phyloP scores from a whole-genome alignment of 2,797 vertebrate genomes.

The Protonibea diacanthus region DNA sequence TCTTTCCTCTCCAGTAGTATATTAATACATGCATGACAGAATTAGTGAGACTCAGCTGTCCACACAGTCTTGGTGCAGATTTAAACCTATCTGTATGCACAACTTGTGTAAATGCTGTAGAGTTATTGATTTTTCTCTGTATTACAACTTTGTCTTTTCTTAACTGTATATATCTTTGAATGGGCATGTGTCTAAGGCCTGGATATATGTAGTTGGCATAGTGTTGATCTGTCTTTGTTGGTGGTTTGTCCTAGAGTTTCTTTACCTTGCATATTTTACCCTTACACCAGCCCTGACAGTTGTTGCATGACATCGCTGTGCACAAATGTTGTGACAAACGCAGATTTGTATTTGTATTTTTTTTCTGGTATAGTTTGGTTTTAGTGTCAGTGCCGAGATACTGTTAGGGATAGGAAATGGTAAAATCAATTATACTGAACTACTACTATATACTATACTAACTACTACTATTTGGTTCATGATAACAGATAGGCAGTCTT shows the following conservation, averaged over 20 bases:
- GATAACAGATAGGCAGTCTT: conserved; percentile 10
- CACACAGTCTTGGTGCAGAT: background rate
- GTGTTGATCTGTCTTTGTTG: background rate
- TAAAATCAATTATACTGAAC: conserved; percentile 59
- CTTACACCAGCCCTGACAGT: conserved; percentile 38
- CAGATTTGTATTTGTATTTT: conserved; percentile 5
- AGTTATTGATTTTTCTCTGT: conserved; percentile 3
- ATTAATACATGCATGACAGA: conserved; percentile 33
- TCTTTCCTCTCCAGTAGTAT: conserved; percentile 17
- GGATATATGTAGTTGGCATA: conserved; percentile 1
- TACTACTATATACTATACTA: too few species aligned
- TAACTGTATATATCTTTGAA: conserved; percentile 8
- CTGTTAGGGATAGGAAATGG: conserved; percentile 10
- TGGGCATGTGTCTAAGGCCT: background rate
- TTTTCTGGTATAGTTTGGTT: background rate
- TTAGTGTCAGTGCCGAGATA: background rate
- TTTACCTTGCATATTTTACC: conserved; percentile 39
- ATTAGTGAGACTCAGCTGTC: conserved; percentile 35
- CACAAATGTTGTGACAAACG: background rate
- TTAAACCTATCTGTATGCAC: background rate
- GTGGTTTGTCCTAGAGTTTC: conserved; percentile 20
- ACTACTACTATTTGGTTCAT: conserved; percentile 61
- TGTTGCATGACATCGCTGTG: conserved; percentile 25
- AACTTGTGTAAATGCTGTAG: background rate
- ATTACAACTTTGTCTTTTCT: background rate